A percentile compares a stretch with the other conserved stretches of the same genome.
These are phyloP conservation scores for Heteromormyrus szaboi DNA, from an alignment of 2,797 vertebrate genomes.

Conservation along the genomic window DNA sequence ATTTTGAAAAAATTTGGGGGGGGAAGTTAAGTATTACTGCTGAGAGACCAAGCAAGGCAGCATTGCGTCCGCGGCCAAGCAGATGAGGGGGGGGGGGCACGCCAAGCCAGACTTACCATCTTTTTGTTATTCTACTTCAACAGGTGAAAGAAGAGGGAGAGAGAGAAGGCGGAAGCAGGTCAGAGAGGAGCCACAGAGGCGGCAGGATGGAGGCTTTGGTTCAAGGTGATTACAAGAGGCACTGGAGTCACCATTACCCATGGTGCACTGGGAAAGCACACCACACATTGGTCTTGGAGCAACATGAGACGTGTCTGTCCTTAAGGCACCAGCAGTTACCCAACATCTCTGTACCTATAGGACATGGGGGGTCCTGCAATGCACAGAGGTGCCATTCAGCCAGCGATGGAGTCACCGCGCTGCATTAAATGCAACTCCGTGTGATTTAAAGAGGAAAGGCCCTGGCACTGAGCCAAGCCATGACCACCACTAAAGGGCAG, in stretches of 20 bases:
- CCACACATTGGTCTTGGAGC: not conserved
- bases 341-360: not conserved
- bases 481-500: not conserved
- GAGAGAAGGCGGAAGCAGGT: slow-evolving; percentile 62
- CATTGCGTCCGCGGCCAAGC: slow-evolving; percentile 43
- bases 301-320: not conserved
- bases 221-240: not conserved
- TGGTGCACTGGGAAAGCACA: not conserved
- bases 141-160: slow-evolving; percentile 63
- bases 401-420: not conserved
- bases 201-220: not conserved
- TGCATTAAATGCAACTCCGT: not conserved
- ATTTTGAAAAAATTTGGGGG: not conserved
- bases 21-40: not conserved
- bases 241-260: not conserved
- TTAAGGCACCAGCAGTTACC: not conserved
- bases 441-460: not conserved
- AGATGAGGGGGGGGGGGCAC: slow-evolving; percentile 48
- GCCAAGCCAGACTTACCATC: slow-evolving; percentile 74
- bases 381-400: not conserved
- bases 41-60: slow-evolving; percentile 5
- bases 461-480: not conserved
- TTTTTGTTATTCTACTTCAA: slow-evolving; percentile 81
- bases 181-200: not conserved
- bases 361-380: not conserved